Conservation (phyloP, 2,113 vertebrate species). For the Tiliqua scincoides region DNA sequence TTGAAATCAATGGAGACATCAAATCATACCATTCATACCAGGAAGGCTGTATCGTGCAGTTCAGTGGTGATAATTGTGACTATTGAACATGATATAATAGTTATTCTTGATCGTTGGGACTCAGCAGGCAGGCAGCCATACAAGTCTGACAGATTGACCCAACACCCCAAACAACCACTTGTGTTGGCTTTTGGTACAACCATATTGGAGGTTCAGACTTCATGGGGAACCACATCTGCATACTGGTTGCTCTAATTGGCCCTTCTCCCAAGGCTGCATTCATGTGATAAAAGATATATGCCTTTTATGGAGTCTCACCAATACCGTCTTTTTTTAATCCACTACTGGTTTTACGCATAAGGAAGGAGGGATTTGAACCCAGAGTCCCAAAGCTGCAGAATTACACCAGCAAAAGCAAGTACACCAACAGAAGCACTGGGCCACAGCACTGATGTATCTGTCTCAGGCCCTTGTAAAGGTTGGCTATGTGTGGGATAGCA, state of each 20-base stretch:
- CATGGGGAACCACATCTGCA: neutral
- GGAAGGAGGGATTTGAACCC: neutral
- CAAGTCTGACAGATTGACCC: neutral
- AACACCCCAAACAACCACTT: neutral
- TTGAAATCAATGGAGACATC: too few species aligned
- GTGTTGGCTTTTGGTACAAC: neutral
- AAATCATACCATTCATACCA: too few species aligned
- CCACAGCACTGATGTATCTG: neutral
- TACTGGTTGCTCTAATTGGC: too few species aligned
- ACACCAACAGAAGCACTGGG: neutral
- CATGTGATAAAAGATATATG: neutral
- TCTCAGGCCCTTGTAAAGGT: neutral
- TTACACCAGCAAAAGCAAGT: neutral
- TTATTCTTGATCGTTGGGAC: too few species aligned
- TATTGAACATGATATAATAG: too few species aligned
- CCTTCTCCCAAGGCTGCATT: neutral
- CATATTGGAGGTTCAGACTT: too few species aligned
- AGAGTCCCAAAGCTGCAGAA: neutral
- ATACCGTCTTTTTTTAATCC: neutral
- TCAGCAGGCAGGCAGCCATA: too few species aligned
- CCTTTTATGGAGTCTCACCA: neutral
- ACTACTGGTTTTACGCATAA: neutral
- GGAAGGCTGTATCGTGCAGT: too few species aligned
- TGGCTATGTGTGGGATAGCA: neutral
- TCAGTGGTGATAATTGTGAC: too few species aligned